Percentiles rank a stretch among this genome's conserved stretches.
These are phyloP conservation scores for Acromyrmex heyeri DNA, from an alignment of 1,140 invertebrate species.

Conservation along the genomic window DNA sequence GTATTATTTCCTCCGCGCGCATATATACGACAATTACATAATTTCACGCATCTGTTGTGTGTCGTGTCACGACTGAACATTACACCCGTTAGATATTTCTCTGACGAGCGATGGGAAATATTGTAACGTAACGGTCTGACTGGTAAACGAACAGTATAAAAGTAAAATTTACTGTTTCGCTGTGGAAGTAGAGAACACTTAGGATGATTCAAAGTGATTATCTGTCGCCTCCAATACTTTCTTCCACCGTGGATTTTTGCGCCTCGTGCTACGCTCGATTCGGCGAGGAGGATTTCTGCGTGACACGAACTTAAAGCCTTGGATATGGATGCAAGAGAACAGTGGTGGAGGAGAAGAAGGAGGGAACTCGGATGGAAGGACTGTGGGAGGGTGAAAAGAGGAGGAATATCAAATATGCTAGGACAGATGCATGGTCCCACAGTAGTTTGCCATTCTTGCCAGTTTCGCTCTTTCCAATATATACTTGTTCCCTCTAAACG, in stretches of 20 bases:
- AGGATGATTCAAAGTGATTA: neutral
- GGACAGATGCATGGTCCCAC: slow-evolving; percentile 85
- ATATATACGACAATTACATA: slow-evolving; percentile 41
- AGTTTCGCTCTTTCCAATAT: slow-evolving; percentile 66
- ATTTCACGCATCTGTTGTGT: slow-evolving; percentile 17
- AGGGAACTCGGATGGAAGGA: slow-evolving; percentile 13
- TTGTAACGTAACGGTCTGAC: neutral
- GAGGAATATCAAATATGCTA: slow-evolving; percentile 85
- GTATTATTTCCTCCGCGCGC: slow-evolving; percentile 9
- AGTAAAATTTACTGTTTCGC: neutral
- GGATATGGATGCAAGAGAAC: slow-evolving; percentile 53
- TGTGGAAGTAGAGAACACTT: neutral
- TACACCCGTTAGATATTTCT: neutral
- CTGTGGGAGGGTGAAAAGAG: slow-evolving; percentile 49
- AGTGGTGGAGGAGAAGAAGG: neutral
- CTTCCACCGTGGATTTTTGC: neutral
- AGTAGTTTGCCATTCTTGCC: slow-evolving; percentile 85
- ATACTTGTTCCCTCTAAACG: slow-evolving; percentile 58
- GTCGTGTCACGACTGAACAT: neutral
- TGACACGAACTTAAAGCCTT: slow-evolving; percentile 57
- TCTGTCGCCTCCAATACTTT: slow-evolving; percentile 11
- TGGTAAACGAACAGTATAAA: neutral
- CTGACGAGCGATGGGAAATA: neutral
- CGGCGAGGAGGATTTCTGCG: slow-evolving; percentile 47
- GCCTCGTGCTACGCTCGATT: neutral